Base-by-base conservation (phyloP, 2,888 invertebrate genomes). In the Lycophotia porphyrea region DNA sequence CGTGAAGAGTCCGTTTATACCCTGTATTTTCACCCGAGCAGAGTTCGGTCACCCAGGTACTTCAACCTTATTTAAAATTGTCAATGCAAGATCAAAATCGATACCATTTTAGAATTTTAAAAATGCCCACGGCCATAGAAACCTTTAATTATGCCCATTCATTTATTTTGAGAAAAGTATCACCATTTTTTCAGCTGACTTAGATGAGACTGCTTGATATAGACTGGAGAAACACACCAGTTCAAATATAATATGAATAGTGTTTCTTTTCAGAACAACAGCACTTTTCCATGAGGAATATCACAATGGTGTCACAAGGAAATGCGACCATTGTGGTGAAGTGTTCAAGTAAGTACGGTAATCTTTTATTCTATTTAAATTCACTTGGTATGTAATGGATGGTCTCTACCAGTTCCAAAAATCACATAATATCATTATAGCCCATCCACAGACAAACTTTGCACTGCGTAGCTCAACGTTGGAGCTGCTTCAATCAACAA, bases 231-330 rank as follows among this genome's bases (percentile, higher is more conserved):
- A 70, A 66, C 34, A 8, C n/a, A 13, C 5, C 34, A 31, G 3
- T 31, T 58, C 5, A 9, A 24, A 18, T 55, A 15, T 42, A 69
- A 64, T 18, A 36, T n/a, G 0, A 73, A 47, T 36, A 2, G 15
- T 21, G 7, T 74, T 63, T 63, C 34, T 36, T 91, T 90, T 60
- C 91, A 95, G 95, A 85, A 92, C 90, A 11, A 93, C 96, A 2
- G 96, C 95, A 0, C 82, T 94, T 5, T 91, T 95, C 49, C 96
- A 96, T 49, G 94, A 95, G 65, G 94, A 95, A 65, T 94, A 92
- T 75, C 96, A 96, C 80, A 96, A 93, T 67, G 96, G 96, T 0
- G 92, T 93, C 1, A 91, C 90, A 2, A 93, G 92, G 49, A 95
- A 93, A 79, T 96, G 96, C 73, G 90, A 91, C 58, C 92, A 95